Base-by-base conservation (phyloP, 1,140 invertebrate genomes). In the Melipona quadrifasciata region DNA sequence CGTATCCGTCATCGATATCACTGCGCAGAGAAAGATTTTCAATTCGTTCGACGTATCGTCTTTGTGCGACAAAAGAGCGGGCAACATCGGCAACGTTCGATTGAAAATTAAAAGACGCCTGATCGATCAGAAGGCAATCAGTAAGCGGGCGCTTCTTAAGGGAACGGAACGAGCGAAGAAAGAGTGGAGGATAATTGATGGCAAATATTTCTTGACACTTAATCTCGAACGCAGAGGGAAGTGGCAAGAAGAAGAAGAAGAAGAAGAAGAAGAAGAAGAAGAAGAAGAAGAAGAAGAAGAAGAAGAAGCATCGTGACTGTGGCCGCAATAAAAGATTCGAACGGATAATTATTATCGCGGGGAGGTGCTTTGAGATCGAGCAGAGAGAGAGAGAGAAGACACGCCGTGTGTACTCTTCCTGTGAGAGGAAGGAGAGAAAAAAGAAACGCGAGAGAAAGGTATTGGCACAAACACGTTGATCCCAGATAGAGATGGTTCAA, bases 301-400 rank as follows among this genome's bases (percentile, higher is more conserved):
- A 47, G 39, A 39, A 72, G 82, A 80, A 68, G 76, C 27, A 87
- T 90, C 88, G 89, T 89, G 85, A 89, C 85, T 90, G 85, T 87
- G 82, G 67, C 74, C 84, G 67, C 53, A 24, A 65, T 71, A 78
- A 73, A 77, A 80, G 34, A 74, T 70, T 68, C 89, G 80, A 89
- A 53, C 58, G 70, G 83, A 87, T 90, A 89, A 83, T 89, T 87
- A 90, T 90, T 89, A 90, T 89, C 88, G 65, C 85, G 24, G 76
- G 58, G 70, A 89, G 81, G 61, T 58, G 88, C 47, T 47, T 21
- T 64, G 67, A 80, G 61, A 31, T 11, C 61, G 57, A 34, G 58
- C 2, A 76, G 19, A 53, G 51, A 6, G 57, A 5, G 21, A 21
- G 24, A 10, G 27, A 64, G 71, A 24, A 10, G 31, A 39, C 14